Percentiles rank a stretch among this genome's conserved stretches.
These are phyloP conservation scores for Thamnaconus septentrionalis DNA, from an alignment of 2,113 vertebrate species.

Conservation along the genomic window DNA sequence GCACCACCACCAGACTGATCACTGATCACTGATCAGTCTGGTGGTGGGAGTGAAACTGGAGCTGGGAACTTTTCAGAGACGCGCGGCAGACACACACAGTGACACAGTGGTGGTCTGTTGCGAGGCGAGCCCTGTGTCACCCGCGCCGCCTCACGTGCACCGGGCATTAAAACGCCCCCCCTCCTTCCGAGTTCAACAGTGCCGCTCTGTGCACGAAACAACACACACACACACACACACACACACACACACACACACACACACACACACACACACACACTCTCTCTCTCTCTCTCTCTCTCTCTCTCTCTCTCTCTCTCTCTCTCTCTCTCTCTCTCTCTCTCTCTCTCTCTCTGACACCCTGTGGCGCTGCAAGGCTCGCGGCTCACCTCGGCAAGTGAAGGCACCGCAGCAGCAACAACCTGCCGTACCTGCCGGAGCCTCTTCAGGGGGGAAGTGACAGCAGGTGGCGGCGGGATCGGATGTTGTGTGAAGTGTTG, in stretches of 20 bases:
- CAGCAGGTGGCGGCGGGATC: too few relatives aligned
- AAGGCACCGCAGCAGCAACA: not conserved
- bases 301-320: not conserved
- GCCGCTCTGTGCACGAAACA: constrained; percentile 50
- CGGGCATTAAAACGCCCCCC: constrained; percentile 54
- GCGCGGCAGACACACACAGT: too few relatives aligned
- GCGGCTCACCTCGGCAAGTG: too few relatives aligned
- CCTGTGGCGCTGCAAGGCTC: too few relatives aligned
- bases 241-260: not conserved
- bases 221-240: constrained; percentile 25
- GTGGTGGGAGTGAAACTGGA: not conserved
- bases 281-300: too few relatives aligned
- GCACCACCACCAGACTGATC: not conserved
- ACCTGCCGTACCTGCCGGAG: constrained; percentile 6
- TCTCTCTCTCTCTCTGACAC: not conserved
- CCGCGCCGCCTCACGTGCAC: constrained; percentile 19
- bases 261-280: too few relatives aligned
- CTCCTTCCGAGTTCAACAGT: constrained; percentile 60
- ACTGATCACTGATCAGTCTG: not conserved
- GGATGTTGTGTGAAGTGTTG: too few relatives aligned
- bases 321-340: too few relatives aligned
- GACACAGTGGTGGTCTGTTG: too few relatives aligned
- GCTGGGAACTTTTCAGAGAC: too few relatives aligned
- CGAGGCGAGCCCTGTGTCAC: constrained; percentile 18
- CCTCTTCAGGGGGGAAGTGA: not conserved